Conservation (phyloP, 2,797 vertebrate species). For the Ciconia nigra region DNA sequence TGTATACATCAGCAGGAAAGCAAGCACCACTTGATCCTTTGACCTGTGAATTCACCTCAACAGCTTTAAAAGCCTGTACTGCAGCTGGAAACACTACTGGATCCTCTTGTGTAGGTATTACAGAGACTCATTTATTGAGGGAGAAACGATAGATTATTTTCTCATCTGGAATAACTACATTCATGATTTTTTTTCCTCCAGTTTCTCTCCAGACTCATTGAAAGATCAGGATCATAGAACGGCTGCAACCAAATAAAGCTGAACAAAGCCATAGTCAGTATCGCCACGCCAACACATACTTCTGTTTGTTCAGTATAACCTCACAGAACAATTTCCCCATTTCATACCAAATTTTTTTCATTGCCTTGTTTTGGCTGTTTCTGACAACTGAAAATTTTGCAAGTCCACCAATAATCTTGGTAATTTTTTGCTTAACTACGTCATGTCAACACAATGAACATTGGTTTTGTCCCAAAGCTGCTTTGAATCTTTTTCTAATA, state of each 20-base stretch:
- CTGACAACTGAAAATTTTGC: neutral
- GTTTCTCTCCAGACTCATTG: neutral
- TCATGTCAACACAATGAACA: neutral
- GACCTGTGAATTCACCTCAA: neutral
- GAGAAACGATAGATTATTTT: neutral
- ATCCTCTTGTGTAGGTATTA: neutral
- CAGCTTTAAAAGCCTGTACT: neutral
- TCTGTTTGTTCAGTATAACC: neutral
- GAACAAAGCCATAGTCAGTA: neutral
- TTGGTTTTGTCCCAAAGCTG: neutral
- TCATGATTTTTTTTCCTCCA: neutral
- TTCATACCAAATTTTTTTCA: neutral
- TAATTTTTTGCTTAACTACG: neutral
- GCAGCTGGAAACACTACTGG: neutral
- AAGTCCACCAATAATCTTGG: neutral
- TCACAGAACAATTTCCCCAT: neutral
- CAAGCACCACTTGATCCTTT: neutral
- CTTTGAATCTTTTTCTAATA: neutral
- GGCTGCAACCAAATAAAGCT: neutral
- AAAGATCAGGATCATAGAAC: neutral
- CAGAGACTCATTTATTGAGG: neutral
- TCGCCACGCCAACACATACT: accelerated
- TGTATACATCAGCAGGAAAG: neutral
- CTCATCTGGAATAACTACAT: neutral
- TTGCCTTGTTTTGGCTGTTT: neutral